Percentiles rank a stretch among this genome's conserved stretches.
Conservation (phyloP, 2,113 vertebrate species). For the Salvelinus fontinalis region DNA sequence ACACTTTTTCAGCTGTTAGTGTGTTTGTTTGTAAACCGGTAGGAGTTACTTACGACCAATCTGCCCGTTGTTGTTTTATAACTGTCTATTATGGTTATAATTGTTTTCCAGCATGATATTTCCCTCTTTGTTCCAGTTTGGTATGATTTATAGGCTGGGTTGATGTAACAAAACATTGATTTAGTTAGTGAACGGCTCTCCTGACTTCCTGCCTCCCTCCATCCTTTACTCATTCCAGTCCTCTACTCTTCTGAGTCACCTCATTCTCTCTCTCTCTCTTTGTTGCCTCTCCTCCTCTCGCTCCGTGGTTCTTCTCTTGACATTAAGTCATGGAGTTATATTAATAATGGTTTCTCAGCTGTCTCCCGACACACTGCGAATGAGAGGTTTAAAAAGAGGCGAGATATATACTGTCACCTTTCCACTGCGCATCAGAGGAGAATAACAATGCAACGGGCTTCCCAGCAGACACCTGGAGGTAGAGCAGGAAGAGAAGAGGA, state of each 20-base stretch:
- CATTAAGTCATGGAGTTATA: neutral
- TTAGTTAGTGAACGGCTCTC: neutral
- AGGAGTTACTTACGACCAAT: neutral
- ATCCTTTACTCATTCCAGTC: neutral
- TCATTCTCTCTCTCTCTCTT: neutral
- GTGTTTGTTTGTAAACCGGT: neutral
- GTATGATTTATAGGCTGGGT: neutral
- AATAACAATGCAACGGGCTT: neutral
- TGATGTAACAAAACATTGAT: neutral
- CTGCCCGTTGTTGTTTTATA: neutral
- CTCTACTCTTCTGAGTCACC: neutral
- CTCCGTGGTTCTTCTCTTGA: neutral
- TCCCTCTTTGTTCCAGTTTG: neutral
- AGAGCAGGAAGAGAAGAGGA: neutral
- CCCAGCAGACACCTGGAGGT: neutral
- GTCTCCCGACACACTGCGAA: neutral
- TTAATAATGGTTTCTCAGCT: neutral
- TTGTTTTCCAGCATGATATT: neutral
- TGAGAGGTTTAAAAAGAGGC: neutral
- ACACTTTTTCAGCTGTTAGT: conserved; percentile 2
- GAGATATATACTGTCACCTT: conserved; percentile 5
- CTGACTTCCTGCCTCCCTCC: neutral
- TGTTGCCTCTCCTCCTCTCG: neutral
- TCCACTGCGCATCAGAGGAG: neutral
- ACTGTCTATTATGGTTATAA: neutral